phyloP scores from a whole-genome alignment of 2,113 vertebrate species.

The Menura novaehollandiae region DNA sequence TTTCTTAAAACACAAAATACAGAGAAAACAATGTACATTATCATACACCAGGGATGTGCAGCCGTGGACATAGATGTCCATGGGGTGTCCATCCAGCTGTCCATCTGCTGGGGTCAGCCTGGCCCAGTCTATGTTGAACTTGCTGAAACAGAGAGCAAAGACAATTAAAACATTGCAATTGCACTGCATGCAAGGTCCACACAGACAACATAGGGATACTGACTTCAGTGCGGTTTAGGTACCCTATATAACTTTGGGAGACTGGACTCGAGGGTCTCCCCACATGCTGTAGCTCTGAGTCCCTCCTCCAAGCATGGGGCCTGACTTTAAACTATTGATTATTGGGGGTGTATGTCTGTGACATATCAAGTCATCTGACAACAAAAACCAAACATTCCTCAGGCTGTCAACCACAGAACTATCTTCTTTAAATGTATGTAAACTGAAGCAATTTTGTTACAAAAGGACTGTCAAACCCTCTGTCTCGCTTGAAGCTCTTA shows the following conservation, averaged over 20 bases:
- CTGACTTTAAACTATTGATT: background rate
- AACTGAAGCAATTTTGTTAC: background rate
- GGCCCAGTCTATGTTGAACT: background rate
- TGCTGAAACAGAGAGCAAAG: background rate
- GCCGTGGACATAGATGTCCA: rapidly evolving
- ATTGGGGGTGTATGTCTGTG: too few species aligned
- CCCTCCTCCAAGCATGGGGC: background rate
- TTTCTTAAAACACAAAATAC: background rate
- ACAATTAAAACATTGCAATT: background rate
- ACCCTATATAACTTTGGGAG: background rate
- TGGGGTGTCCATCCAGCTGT: background rate
- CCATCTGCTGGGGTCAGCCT: background rate
- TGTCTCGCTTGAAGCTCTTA: background rate
- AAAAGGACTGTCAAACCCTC: background rate
- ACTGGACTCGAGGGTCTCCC: background rate
- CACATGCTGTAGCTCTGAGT: background rate
- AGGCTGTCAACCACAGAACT: background rate
- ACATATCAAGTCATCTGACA: background rate
- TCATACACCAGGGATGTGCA: background rate
- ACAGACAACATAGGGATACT: rapidly evolving
- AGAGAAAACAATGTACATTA: background rate
- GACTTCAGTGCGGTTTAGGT: background rate
- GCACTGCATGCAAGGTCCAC: background rate
- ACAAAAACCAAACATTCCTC: background rate
- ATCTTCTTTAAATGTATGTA: background rate